phyloP scores from a whole-genome alignment of 2,888 invertebrate genomes.

The Yponomeuta cagnagella region DNA sequence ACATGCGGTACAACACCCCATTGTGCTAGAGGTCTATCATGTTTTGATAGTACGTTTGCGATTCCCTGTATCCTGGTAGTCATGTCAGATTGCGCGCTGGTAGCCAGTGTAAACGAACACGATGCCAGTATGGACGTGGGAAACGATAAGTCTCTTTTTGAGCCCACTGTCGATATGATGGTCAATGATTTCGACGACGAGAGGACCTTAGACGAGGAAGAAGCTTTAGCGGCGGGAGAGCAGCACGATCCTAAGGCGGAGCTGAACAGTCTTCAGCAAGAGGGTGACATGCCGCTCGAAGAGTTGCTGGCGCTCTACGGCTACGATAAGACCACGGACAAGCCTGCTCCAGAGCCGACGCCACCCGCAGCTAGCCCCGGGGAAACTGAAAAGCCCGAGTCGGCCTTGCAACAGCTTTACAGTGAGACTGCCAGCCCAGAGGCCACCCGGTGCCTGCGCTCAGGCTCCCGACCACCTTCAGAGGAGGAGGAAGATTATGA shows the following conservation, averaged over 20 bases:
- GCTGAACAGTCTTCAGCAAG: slow-evolving; percentile 91
- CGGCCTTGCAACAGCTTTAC: slow-evolving; percentile 65
- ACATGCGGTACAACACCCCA: slow-evolving; percentile 21
- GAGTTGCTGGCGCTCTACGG: slow-evolving; percentile 94
- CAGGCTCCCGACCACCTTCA: slow-evolving; percentile 84
- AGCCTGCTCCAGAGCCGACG: slow-evolving; percentile 44
- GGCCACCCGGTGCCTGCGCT: slow-evolving; percentile 62
- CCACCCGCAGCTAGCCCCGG: slow-evolving; percentile 45
- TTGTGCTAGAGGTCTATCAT: background rate
- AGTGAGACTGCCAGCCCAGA: slow-evolving; percentile 57
- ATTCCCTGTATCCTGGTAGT: slow-evolving; percentile 35
- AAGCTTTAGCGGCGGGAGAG: slow-evolving; percentile 92
- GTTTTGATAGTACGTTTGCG: slow-evolving; percentile 11
- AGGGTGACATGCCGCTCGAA: slow-evolving; percentile 97
- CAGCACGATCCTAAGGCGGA: slow-evolving; percentile 90
- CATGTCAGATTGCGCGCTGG: slow-evolving; percentile 75
- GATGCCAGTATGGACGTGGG: slow-evolving; percentile 74
- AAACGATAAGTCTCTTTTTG: slow-evolving; percentile 82
- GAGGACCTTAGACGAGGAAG: slow-evolving; percentile 96
- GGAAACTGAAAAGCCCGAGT: slow-evolving; percentile 61
- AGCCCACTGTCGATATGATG: slow-evolving; percentile 96
- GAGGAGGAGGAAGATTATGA: slow-evolving; percentile 90
- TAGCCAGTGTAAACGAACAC: slow-evolving; percentile 69
- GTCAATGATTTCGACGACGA: slow-evolving; percentile 99
- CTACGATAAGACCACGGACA: slow-evolving; percentile 74